These are phyloP conservation scores for Mythimna impura DNA, from an alignment of 2,888 invertebrate genomes.

Conservation along the genomic window DNA sequence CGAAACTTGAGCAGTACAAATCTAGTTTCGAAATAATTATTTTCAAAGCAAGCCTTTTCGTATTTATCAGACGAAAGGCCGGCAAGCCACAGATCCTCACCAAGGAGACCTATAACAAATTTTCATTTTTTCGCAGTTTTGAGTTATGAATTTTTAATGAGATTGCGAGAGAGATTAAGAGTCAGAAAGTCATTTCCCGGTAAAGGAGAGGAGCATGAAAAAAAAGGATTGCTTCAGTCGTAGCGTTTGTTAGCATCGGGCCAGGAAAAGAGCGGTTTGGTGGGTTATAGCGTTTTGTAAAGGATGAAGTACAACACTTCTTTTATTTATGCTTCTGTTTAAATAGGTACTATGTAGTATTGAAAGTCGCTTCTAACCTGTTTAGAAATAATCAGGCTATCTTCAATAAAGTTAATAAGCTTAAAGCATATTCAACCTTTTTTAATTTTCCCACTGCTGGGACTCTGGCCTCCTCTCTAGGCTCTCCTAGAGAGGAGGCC, in stretches of 20 bases:
- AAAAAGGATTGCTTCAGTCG: conserved; percentile 85
- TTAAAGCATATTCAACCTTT: too few species aligned
- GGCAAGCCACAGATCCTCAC: conserved; percentile 29
- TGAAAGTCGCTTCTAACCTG: too few species aligned
- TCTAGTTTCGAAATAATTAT: conserved; percentile 42
- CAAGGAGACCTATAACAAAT: conserved; percentile 78
- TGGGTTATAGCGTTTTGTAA: background rate
- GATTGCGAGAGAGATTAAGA: conserved; percentile 91
- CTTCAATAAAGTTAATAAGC: too few species aligned
- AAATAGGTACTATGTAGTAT: too few species aligned
- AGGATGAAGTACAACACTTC: too few species aligned
- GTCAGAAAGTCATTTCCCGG: conserved; percentile 91
- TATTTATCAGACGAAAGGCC: conserved; percentile 39
- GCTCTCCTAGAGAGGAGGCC: too few species aligned
- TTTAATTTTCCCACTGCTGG: too few species aligned
- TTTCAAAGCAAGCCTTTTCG: conserved; percentile 45
- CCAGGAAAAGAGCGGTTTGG: conserved; percentile 67
- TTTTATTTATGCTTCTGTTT: too few species aligned
- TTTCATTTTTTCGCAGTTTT: conserved; percentile 90
- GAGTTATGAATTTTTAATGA: conserved; percentile 92
- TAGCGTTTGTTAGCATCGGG: conserved; percentile 83
- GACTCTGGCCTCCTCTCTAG: too few species aligned
- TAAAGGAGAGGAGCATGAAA: conserved; percentile 85
- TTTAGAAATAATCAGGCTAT: too few species aligned
- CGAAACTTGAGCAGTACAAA: conserved; percentile 1